Percentiles rank a stretch among this genome's conserved stretches.
phyloP scores from a whole-genome alignment of 1,140 invertebrate species.

The Temnothorax nylanderi region DNA sequence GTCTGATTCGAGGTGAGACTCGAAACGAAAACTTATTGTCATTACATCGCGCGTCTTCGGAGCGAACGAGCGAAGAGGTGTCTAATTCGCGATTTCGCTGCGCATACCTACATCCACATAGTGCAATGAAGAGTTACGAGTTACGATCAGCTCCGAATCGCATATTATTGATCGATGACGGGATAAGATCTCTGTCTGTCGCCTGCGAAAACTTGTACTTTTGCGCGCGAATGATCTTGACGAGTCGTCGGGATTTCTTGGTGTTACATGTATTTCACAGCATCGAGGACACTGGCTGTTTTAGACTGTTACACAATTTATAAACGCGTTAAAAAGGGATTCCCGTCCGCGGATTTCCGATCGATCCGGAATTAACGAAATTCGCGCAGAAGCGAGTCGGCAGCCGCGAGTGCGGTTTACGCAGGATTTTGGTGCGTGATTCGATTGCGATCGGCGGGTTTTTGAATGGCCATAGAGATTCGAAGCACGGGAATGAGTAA shows the following conservation, averaged over 20 bases:
- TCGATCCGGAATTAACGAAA: slow-evolving; percentile 45
- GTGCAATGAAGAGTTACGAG: background rate
- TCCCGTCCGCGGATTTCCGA: background rate
- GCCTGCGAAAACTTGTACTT: background rate
- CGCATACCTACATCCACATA: background rate
- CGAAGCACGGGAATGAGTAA: slow-evolving; percentile 12
- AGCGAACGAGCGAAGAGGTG: background rate
- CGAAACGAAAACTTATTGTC: background rate
- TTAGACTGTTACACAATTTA: background rate
- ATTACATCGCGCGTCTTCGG: background rate
- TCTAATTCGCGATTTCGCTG: background rate
- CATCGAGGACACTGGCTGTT: background rate
- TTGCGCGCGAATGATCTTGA: background rate
- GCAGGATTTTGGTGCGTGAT: slow-evolving; percentile 47
- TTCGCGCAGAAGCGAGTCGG: slow-evolving; percentile 20
- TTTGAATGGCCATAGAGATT: slow-evolving; percentile 60
- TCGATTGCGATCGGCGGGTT: slow-evolving; percentile 62
- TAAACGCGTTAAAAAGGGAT: slow-evolving; percentile 4
- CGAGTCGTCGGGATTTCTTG: background rate
- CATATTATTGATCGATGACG: background rate
- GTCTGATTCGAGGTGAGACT: background rate
- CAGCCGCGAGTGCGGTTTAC: background rate
- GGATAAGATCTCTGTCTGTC: background rate
- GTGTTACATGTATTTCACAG: too few species aligned
- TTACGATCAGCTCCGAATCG: background rate